Percentiles rank a stretch among this genome's conserved stretches.
Conservation (phyloP, 2,113 vertebrate species). For the Podiceps cristatus region DNA sequence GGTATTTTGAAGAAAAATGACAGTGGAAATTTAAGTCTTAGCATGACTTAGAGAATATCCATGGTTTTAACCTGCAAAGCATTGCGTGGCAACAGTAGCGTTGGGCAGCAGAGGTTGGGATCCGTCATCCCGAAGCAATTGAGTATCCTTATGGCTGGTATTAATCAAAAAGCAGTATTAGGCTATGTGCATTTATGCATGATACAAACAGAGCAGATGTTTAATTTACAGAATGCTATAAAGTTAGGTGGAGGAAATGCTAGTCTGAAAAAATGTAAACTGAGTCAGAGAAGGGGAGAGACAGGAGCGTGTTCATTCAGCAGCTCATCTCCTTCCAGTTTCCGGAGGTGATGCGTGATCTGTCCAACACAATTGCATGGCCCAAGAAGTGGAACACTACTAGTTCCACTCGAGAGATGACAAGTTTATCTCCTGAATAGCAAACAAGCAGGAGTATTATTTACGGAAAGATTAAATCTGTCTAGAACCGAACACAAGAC, state of each 20-base stretch:
- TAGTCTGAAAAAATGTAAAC: background rate
- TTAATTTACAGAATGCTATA: background rate
- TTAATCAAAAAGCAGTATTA: background rate
- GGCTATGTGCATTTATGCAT: background rate
- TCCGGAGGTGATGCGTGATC: background rate
- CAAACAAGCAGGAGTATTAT: background rate
- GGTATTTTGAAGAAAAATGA: background rate
- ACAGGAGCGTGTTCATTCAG: background rate
- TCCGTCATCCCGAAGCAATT: background rate
- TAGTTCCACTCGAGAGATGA: background rate
- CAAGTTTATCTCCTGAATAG: background rate
- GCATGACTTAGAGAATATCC: background rate
- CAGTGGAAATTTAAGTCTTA: background rate
- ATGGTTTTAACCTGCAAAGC: background rate
- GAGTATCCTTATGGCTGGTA: no score
- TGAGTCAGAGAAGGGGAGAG: background rate
- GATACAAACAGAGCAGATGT: background rate
- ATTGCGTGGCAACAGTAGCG: no score
- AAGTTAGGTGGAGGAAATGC: background rate
- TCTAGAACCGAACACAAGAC: background rate
- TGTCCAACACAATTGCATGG: background rate
- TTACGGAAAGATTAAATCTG: background rate
- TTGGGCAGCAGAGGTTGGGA: background rate
- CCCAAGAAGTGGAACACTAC: background rate
- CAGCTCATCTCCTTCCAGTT: background rate